Conservation (phyloP, 1,140 invertebrate species). For the Trichomalopsis sarcophagae region DNA sequence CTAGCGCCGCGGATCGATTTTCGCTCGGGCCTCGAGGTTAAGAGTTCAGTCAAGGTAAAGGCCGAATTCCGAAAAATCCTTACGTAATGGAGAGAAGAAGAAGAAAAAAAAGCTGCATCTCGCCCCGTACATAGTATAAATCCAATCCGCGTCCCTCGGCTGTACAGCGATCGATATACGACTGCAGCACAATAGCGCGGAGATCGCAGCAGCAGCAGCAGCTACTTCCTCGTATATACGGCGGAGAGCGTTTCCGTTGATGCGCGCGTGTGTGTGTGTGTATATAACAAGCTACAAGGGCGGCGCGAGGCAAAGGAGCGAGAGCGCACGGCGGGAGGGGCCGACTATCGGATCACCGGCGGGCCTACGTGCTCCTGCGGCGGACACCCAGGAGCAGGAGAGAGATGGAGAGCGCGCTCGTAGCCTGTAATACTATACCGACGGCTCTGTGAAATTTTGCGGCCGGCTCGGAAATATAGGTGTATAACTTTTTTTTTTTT, state of each 20-base stretch:
- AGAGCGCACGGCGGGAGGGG: not conserved
- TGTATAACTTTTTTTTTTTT: not conserved
- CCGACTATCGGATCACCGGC: slow-evolving; percentile 42
- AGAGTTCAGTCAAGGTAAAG: no score
- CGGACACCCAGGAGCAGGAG: slow-evolving; percentile 51
- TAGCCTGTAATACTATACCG: not conserved
- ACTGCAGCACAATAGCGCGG: not conserved
- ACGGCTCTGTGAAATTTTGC: slow-evolving; percentile 54
- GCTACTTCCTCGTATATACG: slow-evolving; percentile 10
- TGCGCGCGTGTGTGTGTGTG: not conserved
- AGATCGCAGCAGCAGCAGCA: not conserved
- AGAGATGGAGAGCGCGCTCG: not conserved
- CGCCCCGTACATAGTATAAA: not conserved
- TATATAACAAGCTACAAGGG: not conserved
- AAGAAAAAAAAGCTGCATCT: no score
- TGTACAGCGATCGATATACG: not conserved
- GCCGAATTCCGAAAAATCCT: no score
- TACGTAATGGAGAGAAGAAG: no score
- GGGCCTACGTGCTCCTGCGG: slow-evolving; percentile 34
- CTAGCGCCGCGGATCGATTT: no score
- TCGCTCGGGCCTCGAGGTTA: no score
- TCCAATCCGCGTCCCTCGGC: not conserved
- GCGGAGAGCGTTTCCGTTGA: not conserved
- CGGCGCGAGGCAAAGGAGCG: not conserved
- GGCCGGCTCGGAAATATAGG: not conserved